A percentile compares a stretch with the other conserved stretches of the same genome.
phyloP scores from a whole-genome alignment of 2,113 vertebrate genomes.

The Mustelus asterias region DNA sequence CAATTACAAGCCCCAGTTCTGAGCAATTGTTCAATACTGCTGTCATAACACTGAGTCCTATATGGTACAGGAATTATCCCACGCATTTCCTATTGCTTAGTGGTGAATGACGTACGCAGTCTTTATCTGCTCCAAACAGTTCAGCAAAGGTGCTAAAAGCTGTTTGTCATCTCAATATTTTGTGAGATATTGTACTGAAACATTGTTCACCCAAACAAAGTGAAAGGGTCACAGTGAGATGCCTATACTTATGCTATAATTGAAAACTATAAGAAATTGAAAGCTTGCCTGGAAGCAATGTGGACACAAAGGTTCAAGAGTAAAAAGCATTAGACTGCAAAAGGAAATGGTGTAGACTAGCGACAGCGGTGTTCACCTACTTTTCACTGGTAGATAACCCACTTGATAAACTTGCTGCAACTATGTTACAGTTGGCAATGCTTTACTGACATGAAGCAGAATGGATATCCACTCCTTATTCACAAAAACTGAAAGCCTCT shows the following conservation, averaged over 20 bases:
- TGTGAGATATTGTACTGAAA: background rate
- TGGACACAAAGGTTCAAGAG: background rate
- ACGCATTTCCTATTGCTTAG: background rate
- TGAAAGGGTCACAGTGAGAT: background rate
- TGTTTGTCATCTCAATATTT: background rate
- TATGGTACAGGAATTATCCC: background rate
- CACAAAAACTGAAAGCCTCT: background rate
- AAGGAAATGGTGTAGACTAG: background rate
- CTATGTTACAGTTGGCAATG: background rate
- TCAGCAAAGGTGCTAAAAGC: background rate
- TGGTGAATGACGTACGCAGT: background rate
- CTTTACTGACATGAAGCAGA: background rate
- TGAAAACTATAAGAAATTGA: background rate
- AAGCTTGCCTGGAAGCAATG: background rate
- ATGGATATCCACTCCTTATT: background rate
- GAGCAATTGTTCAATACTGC: background rate
- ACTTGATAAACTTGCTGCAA: background rate
- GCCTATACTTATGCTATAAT: background rate
- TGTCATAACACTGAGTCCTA: background rate
- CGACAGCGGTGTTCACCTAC: background rate
- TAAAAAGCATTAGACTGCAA: background rate
- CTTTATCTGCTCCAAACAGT: slow-evolving; percentile 2
- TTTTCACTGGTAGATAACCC: background rate
- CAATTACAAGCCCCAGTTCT: background rate
- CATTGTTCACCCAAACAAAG: background rate